Evolutionary conservation across 2,888 invertebrate species (phyloP), one percentile per base, ranked within the genome.

Genomic region (Diloba caeruleocephala): DNA sequence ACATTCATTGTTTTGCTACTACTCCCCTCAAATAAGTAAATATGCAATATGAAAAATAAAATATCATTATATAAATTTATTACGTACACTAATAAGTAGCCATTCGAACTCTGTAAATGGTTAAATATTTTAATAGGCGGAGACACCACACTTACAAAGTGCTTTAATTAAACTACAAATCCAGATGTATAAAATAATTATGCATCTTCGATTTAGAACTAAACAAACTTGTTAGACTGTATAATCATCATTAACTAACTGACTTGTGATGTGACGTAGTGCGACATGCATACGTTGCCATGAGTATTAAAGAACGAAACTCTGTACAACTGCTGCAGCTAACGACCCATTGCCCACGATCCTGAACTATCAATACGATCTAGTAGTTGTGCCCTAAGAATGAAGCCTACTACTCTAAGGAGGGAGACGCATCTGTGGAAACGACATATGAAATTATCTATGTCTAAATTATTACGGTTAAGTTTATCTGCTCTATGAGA

Each of bases 41-140:
- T 56, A 64, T 83, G 85, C 84, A 79, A 81, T 81, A 81, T 79
- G 84, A 85, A 86, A 79, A 83, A 87, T 82, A 85, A 85, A 82
- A 85, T 84, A 87, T 83, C 77, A 83, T 84, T 85, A 85, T 84
- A 85, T 82, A 84, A 81, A 85, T 87, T 87, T 84, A 88, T 85
- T 87, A 90, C 90, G 86, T 90, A 92, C 88, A 84, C 90, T 92
- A 89, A 87, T 83, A 87, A 87, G 88, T 91, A 90, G 86, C 89
- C 90, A 92, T 89, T 85, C 82, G 76, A 88, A 87, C 85, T 81
- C 81, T 87, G 87, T 83, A 88, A 72, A 90, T 89, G 90, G 90
- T 90, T 90, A 91, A 87, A 90, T 88, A 90, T 83, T 77, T 88
- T 92, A 92, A 93, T 93, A 93, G 93, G 93, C 93, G 93, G 93